A percentile compares a stretch with the other conserved stretches of the same genome.
These are phyloP conservation scores for Uromys caudimaculatus DNA, from an alignment of 2,797 vertebrate genomes.

Conservation along the genomic window DNA sequence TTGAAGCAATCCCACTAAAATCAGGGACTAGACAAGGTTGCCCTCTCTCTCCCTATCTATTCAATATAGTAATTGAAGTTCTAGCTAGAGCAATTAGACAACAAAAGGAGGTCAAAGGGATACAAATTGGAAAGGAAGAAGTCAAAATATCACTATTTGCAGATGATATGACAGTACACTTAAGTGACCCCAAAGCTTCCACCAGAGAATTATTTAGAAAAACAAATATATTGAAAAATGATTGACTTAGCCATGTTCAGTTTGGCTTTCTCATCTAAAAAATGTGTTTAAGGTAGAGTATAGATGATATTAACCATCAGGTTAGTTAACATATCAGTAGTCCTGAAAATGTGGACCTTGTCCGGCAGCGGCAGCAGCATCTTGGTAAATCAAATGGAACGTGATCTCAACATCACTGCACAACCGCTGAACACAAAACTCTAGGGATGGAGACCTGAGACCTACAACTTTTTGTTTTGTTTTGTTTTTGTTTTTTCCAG, in stretches of 20 bases:
- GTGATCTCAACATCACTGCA: not conserved
- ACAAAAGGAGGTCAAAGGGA: too few relatives aligned
- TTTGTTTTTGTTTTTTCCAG: too few relatives aligned
- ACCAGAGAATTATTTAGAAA: not conserved
- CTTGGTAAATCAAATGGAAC: not conserved
- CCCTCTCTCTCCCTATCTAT: too few relatives aligned
- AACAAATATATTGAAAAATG: not conserved
- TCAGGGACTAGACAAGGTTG: too few relatives aligned
- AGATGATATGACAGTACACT: too few relatives aligned
- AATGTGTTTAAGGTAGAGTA: not conserved
- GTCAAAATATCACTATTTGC: too few relatives aligned
- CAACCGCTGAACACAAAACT: not conserved
- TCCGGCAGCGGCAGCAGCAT: not conserved
- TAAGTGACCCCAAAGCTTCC: too few relatives aligned
- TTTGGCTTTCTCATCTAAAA: not conserved
- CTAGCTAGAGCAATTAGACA: too few relatives aligned
- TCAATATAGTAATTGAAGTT: too few relatives aligned
- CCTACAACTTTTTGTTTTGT: not conserved
- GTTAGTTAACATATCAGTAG: not conserved
- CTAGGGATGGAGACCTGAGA: not conserved
- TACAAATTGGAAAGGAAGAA: too few relatives aligned
- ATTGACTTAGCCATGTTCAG: not conserved
- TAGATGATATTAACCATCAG: not conserved
- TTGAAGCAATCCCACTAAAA: too few relatives aligned
- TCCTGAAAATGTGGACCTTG: not conserved